Base-by-base conservation (phyloP, 2,797 vertebrate genomes). In the Atherinosoma microstoma region DNA sequence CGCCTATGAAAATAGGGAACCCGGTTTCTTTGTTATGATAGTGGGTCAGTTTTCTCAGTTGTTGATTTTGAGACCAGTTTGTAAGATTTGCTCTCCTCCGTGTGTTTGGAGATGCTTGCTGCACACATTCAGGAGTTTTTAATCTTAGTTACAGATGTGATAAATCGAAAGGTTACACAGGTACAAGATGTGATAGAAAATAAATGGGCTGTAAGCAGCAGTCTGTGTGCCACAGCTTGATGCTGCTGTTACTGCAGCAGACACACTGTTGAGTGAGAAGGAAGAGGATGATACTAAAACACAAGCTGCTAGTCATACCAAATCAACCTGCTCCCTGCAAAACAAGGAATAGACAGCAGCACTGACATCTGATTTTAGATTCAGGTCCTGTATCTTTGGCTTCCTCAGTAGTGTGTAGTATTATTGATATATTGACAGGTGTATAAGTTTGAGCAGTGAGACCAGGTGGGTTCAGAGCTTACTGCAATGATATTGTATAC, bases 41-140 rank as follows among this genome's bases (percentile, higher is more conserved):
- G 73, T 58, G 24, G 42, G 9, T 51, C 53, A 15, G 1, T 24
- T 3, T 74, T 30, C 65, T 67, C 54, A 59, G 27, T 51, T 76
- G 73, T 83, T 86, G 87, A 70, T 75, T 81, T 79, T 85, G 20
- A 64, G 76, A 90, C 75, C 62, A 35, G 73, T 87, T 75, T 53
- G 49, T 40, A 60, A 58, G 30, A 64, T 58, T 2, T 42, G n/a
- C 32, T 64, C 4, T 58, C 45, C 8, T 74, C 35, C 18, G 51
- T 56, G 54, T 66, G 58, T 49, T 36, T 34, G 38, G 18, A 32
- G 32, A 75, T 30, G 22, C 63, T 45, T 69, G 15, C 40, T 10
- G 32, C 69, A 66, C 22, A 76, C 62, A 80, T 45, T 70, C 62
- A 70, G 68, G 70, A 34, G 67, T 84, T 60, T 61, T n/a, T 40